Conservation (phyloP, 1,140 invertebrate species). For the Drosophila mojavensis region DNA sequence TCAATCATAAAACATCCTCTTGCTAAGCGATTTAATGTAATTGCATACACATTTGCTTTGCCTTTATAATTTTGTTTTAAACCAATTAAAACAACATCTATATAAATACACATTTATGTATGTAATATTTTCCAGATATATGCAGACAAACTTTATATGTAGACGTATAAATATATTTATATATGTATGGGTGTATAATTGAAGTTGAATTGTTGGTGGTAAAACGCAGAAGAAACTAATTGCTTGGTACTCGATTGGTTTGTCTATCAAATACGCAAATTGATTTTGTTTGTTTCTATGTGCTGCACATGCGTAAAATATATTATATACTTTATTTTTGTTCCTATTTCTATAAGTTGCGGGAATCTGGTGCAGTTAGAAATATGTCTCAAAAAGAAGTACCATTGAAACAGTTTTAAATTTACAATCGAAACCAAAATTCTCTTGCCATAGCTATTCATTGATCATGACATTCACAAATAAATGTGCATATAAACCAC, state of each 20-base stretch:
- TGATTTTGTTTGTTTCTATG: background rate
- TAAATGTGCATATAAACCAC: constrained; percentile 22
- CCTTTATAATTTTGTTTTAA: constrained; percentile 59
- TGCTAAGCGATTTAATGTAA: constrained; percentile 37
- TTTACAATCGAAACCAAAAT: constrained; percentile 77
- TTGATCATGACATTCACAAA: constrained; percentile 19
- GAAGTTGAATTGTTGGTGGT: constrained; percentile 51
- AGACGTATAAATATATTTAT: constrained; percentile 31
- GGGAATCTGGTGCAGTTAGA: constrained; percentile 12
- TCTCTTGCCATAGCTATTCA: constrained; percentile 15
- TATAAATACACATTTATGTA: constrained; percentile 59
- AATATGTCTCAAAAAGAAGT: constrained; percentile 1
- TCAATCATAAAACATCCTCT: constrained; percentile 59
- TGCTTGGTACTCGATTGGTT: constrained; percentile 34
- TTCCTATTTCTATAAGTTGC: constrained; percentile 19
- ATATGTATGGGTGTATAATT: constrained; percentile 34
- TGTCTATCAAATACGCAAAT: constrained; percentile 32
- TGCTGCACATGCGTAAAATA: constrained; percentile 12
- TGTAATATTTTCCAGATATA: constrained; percentile 29
- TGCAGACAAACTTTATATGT: background rate
- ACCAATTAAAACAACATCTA: constrained; percentile 72
- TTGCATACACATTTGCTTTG: constrained; percentile 29
- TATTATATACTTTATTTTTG: constrained; percentile 35
- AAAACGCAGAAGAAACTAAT: constrained; percentile 37
- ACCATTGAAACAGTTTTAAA: constrained; percentile 53